phyloP scores from a whole-genome alignment of 1,140 invertebrate species.

The Lasioglossum albipes region DNA sequence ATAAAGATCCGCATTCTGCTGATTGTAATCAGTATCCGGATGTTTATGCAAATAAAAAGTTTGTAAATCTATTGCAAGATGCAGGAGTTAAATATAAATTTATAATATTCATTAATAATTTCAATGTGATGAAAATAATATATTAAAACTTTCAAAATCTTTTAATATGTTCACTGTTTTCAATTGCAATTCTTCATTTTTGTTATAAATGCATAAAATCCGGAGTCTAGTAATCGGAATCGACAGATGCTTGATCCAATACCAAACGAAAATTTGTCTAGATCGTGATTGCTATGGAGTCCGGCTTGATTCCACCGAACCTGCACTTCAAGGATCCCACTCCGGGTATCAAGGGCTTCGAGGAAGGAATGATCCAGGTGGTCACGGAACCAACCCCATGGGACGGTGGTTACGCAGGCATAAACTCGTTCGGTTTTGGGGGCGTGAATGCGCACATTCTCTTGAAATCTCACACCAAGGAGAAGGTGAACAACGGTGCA shows the following conservation, averaged over 20 bases:
- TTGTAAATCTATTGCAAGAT: too few relatives aligned
- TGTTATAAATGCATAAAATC: too few relatives aligned
- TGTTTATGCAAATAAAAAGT: too few relatives aligned
- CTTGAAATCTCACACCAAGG: slow-evolving; percentile 81
- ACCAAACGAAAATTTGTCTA: slow-evolving; percentile 51
- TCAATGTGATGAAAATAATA: too few relatives aligned
- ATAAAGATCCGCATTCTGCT: too few relatives aligned
- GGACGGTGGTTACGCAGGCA: slow-evolving; percentile 81
- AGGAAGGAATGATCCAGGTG: slow-evolving; percentile 84
- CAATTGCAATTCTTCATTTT: too few relatives aligned
- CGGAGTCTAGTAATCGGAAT: not conserved
- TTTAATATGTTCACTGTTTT: too few relatives aligned
- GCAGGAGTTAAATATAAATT: too few relatives aligned
- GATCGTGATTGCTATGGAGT: slow-evolving; percentile 86
- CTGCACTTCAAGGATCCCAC: slow-evolving; percentile 86
- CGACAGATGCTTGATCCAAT: too few relatives aligned
- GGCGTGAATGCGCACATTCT: slow-evolving; percentile 86
- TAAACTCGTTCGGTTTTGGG: slow-evolving; percentile 85
- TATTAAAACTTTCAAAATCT: too few relatives aligned
- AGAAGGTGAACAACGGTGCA: slow-evolving; percentile 79
- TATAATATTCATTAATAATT: too few relatives aligned
- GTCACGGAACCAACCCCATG: slow-evolving; percentile 84
- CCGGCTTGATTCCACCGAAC: slow-evolving; percentile 85
- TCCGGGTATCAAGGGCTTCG: slow-evolving; percentile 84
- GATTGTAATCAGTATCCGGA: too few relatives aligned